Evolutionary conservation across 2,113 vertebrate genomes (phyloP).

Genomic region (Vicugna pacos): DNA sequence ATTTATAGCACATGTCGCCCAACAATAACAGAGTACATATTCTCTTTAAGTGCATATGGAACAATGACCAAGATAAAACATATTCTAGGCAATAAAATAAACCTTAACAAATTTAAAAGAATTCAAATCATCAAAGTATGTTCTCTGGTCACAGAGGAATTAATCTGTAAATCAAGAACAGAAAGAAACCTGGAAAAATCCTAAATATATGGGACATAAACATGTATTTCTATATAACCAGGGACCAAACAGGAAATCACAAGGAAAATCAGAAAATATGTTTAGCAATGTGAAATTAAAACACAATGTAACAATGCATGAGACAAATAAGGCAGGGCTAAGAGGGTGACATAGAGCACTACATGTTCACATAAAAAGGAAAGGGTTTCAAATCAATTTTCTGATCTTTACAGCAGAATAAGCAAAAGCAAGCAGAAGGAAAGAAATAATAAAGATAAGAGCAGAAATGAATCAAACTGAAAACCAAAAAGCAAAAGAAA

Average conservation of each 20-base stretch:
- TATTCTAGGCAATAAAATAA: background rate
- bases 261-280: constrained; percentile 4
- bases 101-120: background rate
- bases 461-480: background rate
- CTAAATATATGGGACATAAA: background rate
- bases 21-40: background rate
- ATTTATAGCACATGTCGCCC: background rate
- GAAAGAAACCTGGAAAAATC: background rate
- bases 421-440: background rate
- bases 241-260: background rate
- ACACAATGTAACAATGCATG: background rate
- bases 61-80: background rate
- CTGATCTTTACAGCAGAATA: constrained; percentile 7
- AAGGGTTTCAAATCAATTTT: background rate
- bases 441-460: background rate
- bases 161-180: background rate
- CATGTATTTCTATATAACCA: background rate
- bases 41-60: background rate
- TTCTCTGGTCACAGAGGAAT: background rate
- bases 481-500: background rate
- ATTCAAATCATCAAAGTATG: background rate
- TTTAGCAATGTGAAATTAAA: background rate
- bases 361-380: background rate
- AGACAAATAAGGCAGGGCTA: background rate
- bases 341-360: background rate